Evolutionary conservation across 2,113 vertebrate species (phyloP).

Genomic region (Mesitornis unicolor): DNA sequence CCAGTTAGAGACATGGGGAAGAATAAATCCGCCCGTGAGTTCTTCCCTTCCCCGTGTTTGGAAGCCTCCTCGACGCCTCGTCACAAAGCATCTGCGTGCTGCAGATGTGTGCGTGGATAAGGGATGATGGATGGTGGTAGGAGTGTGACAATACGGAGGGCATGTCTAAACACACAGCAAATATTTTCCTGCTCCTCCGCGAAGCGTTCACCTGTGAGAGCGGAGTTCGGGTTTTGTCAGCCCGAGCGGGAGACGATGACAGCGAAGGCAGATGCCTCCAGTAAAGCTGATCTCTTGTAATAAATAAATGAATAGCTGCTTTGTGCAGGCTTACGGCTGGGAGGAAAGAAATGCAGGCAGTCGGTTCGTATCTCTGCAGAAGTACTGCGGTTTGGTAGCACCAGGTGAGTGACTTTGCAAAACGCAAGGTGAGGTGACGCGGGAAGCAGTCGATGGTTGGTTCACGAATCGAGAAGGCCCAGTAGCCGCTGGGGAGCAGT

Average conservation of each 20-base stretch:
- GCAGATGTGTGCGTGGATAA: conserved; percentile 59
- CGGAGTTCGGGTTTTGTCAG: conserved; percentile 28
- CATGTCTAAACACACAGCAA: conserved; percentile 54
- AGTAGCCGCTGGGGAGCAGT: too few relatives aligned
- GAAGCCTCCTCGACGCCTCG: not conserved
- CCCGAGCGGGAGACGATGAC: not conserved
- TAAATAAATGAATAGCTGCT: not conserved
- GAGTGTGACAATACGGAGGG: conserved; percentile 39
- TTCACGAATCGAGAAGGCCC: not conserved
- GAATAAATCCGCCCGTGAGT: conserved; percentile 1
- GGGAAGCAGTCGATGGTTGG: not conserved
- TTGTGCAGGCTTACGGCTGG: not conserved
- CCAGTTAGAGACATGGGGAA: not conserved
- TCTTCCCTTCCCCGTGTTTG: not conserved
- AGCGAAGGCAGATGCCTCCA: not conserved
- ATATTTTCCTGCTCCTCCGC: conserved; percentile 8
- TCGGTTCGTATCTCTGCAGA: fast-evolving
- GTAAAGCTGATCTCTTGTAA: not conserved
- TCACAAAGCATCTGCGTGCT: not conserved
- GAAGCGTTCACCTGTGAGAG: not conserved
- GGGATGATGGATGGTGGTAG: not conserved
- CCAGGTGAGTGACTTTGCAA: not conserved
- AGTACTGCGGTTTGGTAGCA: not conserved
- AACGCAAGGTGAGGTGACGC: not conserved
- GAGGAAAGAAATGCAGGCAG: not conserved